phyloP scores from a whole-genome alignment of 2,797 vertebrate species.

The Hypotaenidia okinawae region DNA sequence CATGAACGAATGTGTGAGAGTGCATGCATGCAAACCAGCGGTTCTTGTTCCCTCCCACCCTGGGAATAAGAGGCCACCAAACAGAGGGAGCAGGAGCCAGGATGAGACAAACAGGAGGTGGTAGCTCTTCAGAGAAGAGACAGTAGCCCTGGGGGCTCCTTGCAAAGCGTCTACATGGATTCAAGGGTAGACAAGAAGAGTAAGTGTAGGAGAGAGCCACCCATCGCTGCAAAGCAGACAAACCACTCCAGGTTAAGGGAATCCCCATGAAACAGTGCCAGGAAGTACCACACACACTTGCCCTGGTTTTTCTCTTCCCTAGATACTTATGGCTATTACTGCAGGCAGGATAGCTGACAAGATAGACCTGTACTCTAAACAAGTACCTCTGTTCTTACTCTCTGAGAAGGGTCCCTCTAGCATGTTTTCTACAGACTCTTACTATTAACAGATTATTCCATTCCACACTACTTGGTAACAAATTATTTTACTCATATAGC shows the following conservation, averaged over 20 bases:
- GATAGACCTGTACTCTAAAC: not conserved
- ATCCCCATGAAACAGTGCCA: not conserved
- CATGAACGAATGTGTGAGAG: accelerated
- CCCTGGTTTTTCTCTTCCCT: not conserved
- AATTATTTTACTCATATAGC: not conserved
- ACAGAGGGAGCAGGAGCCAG: not conserved
- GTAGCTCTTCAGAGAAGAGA: not conserved
- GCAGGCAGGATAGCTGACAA: not conserved
- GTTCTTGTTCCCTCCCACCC: not conserved
- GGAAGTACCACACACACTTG: not conserved
- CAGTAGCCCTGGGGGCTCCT: not conserved
- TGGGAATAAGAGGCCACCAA: not conserved
- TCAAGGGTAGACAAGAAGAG: not conserved
- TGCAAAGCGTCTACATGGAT: not conserved
- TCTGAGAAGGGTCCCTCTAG: not conserved
- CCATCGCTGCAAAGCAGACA: not conserved
- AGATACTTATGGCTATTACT: not conserved
- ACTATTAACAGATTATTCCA: not conserved
- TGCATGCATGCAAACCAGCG: not conserved
- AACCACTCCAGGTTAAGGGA: not conserved
- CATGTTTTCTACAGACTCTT: not conserved
- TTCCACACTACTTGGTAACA: not conserved
- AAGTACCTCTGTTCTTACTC: not conserved
- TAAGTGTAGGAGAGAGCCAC: not conserved
- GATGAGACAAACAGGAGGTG: not conserved